Conservation (phyloP, 2,797 vertebrate species). For the Erethizon dorsatum region DNA sequence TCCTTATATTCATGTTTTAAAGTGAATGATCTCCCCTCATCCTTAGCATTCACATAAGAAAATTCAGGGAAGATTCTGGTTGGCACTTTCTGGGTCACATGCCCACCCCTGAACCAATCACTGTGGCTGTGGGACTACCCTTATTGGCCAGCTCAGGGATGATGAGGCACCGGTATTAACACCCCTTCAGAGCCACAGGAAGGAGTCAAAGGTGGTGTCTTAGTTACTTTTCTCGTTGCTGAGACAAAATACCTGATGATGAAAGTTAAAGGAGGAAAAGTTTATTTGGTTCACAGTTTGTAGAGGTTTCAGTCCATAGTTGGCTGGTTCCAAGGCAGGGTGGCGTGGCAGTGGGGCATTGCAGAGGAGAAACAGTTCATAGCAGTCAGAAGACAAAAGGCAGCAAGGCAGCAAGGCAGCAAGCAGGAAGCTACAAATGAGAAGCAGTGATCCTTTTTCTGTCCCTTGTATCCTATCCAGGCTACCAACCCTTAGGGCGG, state of each 20-base stretch:
- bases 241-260: neutral
- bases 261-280: neutral
- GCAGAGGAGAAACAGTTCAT: neutral
- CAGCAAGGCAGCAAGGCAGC: neutral
- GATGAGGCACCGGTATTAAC: neutral
- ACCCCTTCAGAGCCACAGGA: neutral
- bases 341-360: neutral
- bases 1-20: neutral
- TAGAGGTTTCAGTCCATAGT: neutral
- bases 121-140: neutral
- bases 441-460: neutral
- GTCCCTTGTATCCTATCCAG: neutral
- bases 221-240: neutral
- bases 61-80: constrained; percentile 36
- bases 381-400: neutral
- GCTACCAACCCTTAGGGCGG: too few relatives aligned
- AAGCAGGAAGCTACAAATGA: neutral
- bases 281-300: neutral
- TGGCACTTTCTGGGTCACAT: neutral
- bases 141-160: neutral
- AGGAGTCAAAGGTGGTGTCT: neutral
- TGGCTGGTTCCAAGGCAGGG: neutral
- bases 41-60: neutral
- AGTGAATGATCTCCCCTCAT: neutral
- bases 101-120: constrained; percentile 5